These are phyloP conservation scores for Tapirus indicus DNA, from an alignment of 2,797 vertebrate species.

Conservation along the genomic window DNA sequence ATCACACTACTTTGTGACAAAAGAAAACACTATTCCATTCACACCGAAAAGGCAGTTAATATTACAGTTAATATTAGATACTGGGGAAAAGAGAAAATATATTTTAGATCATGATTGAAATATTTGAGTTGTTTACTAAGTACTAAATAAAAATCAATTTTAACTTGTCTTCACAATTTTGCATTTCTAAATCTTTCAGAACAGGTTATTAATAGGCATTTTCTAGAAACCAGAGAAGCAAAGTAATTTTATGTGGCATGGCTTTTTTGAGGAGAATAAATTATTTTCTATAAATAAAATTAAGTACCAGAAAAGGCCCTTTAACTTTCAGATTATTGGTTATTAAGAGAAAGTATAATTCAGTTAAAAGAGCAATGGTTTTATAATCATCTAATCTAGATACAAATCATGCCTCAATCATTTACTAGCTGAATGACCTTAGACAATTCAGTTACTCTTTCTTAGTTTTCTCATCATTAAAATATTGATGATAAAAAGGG, in stretches of 20 bases:
- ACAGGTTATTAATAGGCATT: background rate
- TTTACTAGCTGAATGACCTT: background rate
- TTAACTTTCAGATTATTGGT: conserved; percentile 13
- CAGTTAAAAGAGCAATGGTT: background rate
- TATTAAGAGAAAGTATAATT: conserved; percentile 59
- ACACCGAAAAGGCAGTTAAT: background rate
- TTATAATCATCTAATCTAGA: background rate
- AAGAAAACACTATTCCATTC: background rate
- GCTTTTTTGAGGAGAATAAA: background rate
- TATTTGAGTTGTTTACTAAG: background rate
- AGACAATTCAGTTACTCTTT: background rate
- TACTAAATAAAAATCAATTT: conserved; percentile 6
- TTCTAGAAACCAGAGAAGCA: conserved; percentile 13
- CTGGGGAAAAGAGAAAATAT: background rate
- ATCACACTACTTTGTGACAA: background rate
- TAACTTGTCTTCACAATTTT: background rate
- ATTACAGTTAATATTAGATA: conserved; percentile 6
- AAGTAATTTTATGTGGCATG: background rate
- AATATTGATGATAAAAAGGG: background rate
- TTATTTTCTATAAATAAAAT: conserved; percentile 8
- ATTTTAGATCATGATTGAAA: conserved; percentile 21
- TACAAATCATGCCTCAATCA: background rate
- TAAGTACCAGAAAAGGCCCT: conserved; percentile 3
- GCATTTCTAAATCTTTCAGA: background rate
- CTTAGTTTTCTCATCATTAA: conserved; percentile 39